Base-by-base conservation (phyloP, 2,888 invertebrate genomes). In the Lasioglossum morio region DNA sequence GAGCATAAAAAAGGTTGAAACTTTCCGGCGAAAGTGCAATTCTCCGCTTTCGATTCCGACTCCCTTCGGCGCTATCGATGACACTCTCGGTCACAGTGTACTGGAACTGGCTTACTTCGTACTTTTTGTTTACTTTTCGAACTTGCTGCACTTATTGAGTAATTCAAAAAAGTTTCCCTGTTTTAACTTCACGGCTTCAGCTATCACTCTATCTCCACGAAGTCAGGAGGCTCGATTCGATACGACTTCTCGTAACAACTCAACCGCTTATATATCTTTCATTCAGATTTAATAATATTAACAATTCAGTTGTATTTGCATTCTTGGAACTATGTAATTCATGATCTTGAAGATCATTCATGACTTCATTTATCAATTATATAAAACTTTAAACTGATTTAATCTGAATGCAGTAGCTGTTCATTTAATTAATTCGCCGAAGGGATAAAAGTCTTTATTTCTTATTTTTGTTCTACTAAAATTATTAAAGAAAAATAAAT, bases 1-100 rank as follows among this genome's bases (percentile, higher is more conserved):
- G 76, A 79, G 82, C 82, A 80, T 89, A 89, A 92, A 92, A 90
- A 90, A 89, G 85, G 86, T 86, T 82, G 74, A 81, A 92, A 92
- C 90, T 92, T 92, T 89, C 80, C 83, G 81, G 87, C 69, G 90
- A 89, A 90, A 91, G 91, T 88, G 86, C 85, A 84, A 91, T 87
- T 85, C 81, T 76, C 85, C 72, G 85, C 87, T 81, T 89, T 90
- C 90, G 87, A 88, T 91, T 85, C 48, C 81, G 76, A 81, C 79
- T 78, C 70, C 72, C 79, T 69, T 80, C 78, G 66, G 34, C 73
- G 70, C 57, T 66, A 48, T 57, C 60, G 79, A 46, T 19, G 60
- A 63, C 63, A 53, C 53, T 27, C 43, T 40, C 72, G 53, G n/a
- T 48, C 72, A 69, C n/a, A 37, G 63, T 66, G 85, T 72, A 76